Evolutionary conservation across 2,797 vertebrate genomes (phyloP), one percentile per base, ranked within the genome.

Genomic region (Erpetoichthys calabaricus): DNA sequence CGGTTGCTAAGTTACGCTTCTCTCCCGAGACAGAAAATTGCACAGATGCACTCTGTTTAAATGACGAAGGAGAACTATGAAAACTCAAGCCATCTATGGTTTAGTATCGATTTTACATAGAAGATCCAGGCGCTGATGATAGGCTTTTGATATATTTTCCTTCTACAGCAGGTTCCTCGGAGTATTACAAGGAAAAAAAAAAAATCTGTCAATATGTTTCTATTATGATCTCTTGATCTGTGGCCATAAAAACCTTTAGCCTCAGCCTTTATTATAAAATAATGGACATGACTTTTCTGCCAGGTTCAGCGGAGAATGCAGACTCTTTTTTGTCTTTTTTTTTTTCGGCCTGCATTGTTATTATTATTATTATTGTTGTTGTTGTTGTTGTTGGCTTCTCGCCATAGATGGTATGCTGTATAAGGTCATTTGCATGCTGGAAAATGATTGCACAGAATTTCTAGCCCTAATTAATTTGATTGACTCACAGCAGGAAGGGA

Each of bases 151-250:
- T 97, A 91, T 97, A 95, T 99, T 97, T 97, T 94, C 89, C 87
- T 87, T 82, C 90, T 89, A 80, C 82, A 80, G 79, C 80, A 70
- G 58, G 86, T 90, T 89, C 91, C 93, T 86, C 81, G 76, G 91
- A 92, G 84, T 90, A 90, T 89, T 90, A 83, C 76, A 74, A 79
- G 85, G 85, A 90, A 82, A 56, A 49, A 49, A 59, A 59, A 78
- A 90, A 85, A 94, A 88, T 82, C 86, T 91, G 89, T 97, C 93
- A 93, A 94, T 97, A 97, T 90, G 89, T 85, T 91, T 92, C 93
- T 94, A 98, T 97, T 97, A 98, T 94, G 89, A 93, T 97, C 92
- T 94, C 89, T 97, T 96, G 92, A 97, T 96, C 93, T 94, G 89
- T 88, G 86, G 88, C 88, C 85, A 90, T 97, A 96, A 96, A 96